Conservation (phyloP, 37 sponge, comb jelly and placozoan genomes). For the Corticium candelabrum region DNA sequence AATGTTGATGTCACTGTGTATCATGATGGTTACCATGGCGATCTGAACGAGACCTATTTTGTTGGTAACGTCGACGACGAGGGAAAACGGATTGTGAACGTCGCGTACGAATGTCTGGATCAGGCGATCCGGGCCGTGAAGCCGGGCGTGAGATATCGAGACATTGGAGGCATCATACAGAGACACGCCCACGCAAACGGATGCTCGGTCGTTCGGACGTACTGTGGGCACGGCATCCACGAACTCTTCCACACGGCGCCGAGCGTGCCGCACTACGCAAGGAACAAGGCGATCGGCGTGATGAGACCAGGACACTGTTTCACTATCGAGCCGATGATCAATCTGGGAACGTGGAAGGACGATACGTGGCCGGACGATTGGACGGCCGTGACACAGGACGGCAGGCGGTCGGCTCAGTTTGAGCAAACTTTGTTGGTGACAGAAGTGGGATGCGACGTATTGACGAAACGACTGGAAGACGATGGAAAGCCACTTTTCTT, state of each 20-base stretch:
- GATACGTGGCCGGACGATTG: conserved; percentile 91
- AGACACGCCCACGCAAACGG: conserved; percentile 60
- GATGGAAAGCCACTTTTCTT: conserved; percentile 83
- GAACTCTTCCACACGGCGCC: conserved; percentile 85
- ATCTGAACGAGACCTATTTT: conserved; percentile 90
- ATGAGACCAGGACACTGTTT: conserved; percentile 93
- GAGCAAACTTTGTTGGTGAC: conserved; percentile 93
- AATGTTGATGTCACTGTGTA: conserved; percentile 84
- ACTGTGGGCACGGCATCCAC: conserved; percentile 96
- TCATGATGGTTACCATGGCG: conserved; percentile 87
- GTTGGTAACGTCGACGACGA: conserved; percentile 81
- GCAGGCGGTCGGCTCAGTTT: conserved; percentile 90
- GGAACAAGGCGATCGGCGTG: conserved; percentile 90
- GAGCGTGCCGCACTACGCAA: conserved; percentile 87
- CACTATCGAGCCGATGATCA: conserved; percentile 97
- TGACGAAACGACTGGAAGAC: conserved; percentile 55
- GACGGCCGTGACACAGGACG: conserved; percentile 90
- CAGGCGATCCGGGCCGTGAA: conserved; percentile 71
- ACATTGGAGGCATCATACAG: conserved; percentile 84
- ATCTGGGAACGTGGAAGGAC: conserved; percentile 75
- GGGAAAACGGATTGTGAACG: conserved; percentile 45
- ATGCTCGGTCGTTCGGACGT: conserved; percentile 77
- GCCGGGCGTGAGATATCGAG: conserved; percentile 73
- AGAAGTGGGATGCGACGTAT: conserved; percentile 82
- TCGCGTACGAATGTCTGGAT: conserved; percentile 83